phyloP scores from a whole-genome alignment of 2,113 vertebrate species.

The Catagonus wagneri region DNA sequence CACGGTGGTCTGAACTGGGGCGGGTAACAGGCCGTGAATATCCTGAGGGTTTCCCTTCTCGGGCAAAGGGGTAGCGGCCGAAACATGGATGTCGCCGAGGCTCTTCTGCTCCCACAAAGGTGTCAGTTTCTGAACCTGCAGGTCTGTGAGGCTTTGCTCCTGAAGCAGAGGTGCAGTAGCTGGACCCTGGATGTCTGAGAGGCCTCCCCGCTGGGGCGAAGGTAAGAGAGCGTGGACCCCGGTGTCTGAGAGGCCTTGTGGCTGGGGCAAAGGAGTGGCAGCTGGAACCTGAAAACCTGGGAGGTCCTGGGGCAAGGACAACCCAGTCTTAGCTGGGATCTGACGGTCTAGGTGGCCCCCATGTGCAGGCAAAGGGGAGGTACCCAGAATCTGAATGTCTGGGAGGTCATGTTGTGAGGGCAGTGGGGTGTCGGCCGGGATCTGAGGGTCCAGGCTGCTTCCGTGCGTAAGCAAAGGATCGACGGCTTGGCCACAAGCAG shows the following conservation, averaged over 20 bases:
- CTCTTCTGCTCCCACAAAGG: not conserved
- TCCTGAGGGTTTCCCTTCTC: conserved; percentile 26
- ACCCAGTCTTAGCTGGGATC: accelerated
- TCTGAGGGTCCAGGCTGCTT: not conserved
- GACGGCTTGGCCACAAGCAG: conserved; percentile 41
- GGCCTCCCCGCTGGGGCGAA: not conserved
- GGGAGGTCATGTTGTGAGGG: not conserved
- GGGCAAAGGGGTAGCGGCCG: not conserved
- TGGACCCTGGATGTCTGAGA: not conserved
- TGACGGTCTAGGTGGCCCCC: not conserved
- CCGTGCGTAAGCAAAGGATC: not conserved
- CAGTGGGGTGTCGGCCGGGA: not conserved
- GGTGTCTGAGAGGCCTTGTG: not conserved
- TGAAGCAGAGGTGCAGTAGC: not conserved
- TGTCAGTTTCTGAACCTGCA: not conserved
- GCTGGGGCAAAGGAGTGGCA: not conserved
- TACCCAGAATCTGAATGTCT: not conserved
- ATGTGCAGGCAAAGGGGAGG: not conserved
- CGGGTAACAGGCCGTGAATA: not conserved
- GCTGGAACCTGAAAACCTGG: not conserved
- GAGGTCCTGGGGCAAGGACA: not conserved
- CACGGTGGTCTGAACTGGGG: not conserved
- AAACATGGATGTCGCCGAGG: accelerated
- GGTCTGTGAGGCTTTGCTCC: not conserved
- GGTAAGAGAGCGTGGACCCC: not conserved